phyloP scores from a whole-genome alignment of 1,140 invertebrate genomes.

The Panulirus ornatus region DNA sequence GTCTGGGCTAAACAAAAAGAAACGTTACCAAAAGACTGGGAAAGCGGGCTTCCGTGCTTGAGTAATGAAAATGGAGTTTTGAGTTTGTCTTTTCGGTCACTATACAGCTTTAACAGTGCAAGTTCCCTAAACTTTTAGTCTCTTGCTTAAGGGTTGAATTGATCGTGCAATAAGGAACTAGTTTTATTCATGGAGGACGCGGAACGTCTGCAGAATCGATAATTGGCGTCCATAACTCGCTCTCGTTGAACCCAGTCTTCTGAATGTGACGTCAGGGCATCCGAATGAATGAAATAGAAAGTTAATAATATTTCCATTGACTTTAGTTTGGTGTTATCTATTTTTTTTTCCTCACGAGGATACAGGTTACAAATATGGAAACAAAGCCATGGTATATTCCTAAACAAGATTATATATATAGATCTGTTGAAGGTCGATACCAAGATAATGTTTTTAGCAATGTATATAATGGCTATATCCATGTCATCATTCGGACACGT shows the following conservation, averaged over 20 bases:
- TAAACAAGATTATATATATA: not conserved
- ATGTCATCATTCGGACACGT: too few relatives aligned
- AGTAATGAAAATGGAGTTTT: slow-evolving; percentile 62
- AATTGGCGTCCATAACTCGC: slow-evolving; percentile 54
- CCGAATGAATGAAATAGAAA: not conserved
- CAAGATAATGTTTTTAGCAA: not conserved
- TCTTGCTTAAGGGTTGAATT: not conserved
- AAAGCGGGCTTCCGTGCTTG: not conserved
- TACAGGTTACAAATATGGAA: not conserved
- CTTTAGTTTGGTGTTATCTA: not conserved
- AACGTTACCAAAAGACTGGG: not conserved
- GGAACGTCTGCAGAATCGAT: slow-evolving; percentile 53
- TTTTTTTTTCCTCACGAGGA: not conserved
- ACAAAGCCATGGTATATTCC: too few relatives aligned
- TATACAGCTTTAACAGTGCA: not conserved
- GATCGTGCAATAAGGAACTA: slow-evolving; percentile 25
- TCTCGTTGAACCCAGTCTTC: slow-evolving; percentile 53
- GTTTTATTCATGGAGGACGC: slow-evolving; percentile 54
- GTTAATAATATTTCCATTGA: not conserved
- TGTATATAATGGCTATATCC: not conserved
- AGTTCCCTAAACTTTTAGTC: slow-evolving; percentile 35
- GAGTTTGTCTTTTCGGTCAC: slow-evolving; percentile 48
- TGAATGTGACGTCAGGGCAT: slow-evolving; percentile 31
- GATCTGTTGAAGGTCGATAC: not conserved
- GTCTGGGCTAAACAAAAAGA: not conserved